Evolutionary conservation across 2,113 vertebrate species (phyloP).

Genomic region (Tragelaphus buxtoni): DNA sequence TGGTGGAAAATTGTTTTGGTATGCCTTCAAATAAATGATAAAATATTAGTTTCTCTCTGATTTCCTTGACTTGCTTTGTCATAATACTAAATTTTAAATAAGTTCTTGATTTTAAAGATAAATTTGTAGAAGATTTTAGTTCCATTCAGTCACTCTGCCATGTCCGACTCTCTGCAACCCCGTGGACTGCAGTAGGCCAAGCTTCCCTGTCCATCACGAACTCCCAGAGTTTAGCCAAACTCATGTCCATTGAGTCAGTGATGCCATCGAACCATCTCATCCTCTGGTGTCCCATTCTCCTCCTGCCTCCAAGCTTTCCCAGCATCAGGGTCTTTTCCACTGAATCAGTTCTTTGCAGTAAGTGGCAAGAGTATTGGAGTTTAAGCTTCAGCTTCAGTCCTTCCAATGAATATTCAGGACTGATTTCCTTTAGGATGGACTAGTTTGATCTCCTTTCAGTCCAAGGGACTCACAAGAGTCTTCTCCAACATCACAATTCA

Average conservation of each 20-base stretch:
- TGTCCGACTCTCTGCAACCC: neutral
- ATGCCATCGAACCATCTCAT: neutral
- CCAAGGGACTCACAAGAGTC: neutral
- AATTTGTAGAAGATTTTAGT: neutral
- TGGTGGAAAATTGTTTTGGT: neutral
- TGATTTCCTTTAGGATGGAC: neutral
- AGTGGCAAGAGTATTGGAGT: neutral
- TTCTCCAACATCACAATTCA: neutral
- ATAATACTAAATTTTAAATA: neutral
- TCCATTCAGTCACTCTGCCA: neutral
- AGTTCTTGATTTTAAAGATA: neutral
- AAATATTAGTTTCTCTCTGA: neutral
- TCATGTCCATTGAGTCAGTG: neutral
- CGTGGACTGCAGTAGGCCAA: neutral
- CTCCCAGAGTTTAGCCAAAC: neutral
- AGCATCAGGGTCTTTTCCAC: neutral
- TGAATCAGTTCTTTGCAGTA: neutral
- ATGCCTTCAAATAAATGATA: neutral
- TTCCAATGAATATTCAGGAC: neutral
- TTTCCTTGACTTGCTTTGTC: neutral
- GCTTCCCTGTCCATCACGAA: neutral
- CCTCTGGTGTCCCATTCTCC: neutral
- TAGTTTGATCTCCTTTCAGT: neutral
- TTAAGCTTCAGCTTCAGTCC: neutral
- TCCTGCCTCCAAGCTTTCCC: neutral